Evolutionary conservation across 2,888 invertebrate genomes (phyloP).

Genomic region (Cheilosia scutellata): DNA sequence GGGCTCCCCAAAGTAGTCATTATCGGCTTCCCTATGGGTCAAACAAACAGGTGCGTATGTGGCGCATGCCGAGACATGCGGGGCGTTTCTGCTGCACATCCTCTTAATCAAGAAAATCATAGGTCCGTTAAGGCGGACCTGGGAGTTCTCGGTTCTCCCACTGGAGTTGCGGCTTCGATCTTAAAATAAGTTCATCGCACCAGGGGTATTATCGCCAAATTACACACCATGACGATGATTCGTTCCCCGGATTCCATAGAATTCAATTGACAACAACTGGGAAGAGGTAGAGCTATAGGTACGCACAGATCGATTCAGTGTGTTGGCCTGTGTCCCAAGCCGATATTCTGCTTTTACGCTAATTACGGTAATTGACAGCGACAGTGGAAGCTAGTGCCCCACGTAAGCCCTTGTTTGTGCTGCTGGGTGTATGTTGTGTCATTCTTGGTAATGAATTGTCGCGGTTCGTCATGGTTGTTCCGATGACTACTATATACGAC

Average conservation of each 20-base stretch:
- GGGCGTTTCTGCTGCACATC: neutral
- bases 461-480: conserved; percentile 62
- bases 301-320: neutral
- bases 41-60: conserved; percentile 45
- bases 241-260: conserved; percentile 41
- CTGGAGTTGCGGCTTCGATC: neutral
- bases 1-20: conserved; percentile 36
- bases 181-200: conserved; percentile 64
- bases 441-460: conserved; percentile 72
- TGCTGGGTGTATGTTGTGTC: conserved; percentile 59
- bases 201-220: conserved; percentile 66
- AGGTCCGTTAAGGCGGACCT: conserved; percentile 45
- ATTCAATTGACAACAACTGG: conserved; percentile 57
- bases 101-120: conserved; percentile 52
- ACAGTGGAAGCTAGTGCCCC: conserved; percentile 57
- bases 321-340: conserved; percentile 6
- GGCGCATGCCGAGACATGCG: conserved; percentile 39
- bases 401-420: conserved; percentile 56
- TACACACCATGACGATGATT: conserved; percentile 59
- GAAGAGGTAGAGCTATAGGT: conserved; percentile 6
- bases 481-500: conserved; percentile 4
- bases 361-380: conserved; percentile 73
- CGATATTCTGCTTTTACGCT: conserved; percentile 58
- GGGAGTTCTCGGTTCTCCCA: neutral
- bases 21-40: conserved; percentile 42